These are phyloP conservation scores for Diaprepes abbreviatus DNA, from an alignment of 2,888 invertebrate genomes.

Conservation along the genomic window DNA sequence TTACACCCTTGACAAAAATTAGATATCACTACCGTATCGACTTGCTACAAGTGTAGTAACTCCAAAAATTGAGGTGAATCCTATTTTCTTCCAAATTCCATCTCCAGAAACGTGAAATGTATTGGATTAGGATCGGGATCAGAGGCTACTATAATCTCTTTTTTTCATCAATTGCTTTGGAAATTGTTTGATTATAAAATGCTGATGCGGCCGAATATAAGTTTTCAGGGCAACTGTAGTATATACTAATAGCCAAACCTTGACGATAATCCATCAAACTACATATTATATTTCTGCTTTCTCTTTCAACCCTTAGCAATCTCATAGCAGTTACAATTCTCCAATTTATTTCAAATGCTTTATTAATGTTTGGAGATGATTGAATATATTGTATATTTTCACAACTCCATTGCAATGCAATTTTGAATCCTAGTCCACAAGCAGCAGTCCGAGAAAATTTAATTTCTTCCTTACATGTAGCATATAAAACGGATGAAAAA, in stretches of 20 bases:
- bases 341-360: not conserved
- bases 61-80: not conserved
- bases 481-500: not conserved
- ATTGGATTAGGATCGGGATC: not conserved
- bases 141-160: not conserved
- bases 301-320: not conserved
- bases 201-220: constrained; percentile 34
- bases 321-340: not conserved
- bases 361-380: not conserved
- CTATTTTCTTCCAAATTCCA: too few relatives aligned
- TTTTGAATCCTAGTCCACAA: too few relatives aligned
- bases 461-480: not conserved
- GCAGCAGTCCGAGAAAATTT: not conserved
- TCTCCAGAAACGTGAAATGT: not conserved
- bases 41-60: not conserved
- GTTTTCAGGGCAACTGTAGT: constrained; percentile 36
- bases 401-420: too few relatives aligned
- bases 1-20: not conserved
- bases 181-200: constrained; percentile 37
- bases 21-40: not conserved
- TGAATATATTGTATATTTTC: too few relatives aligned
- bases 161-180: constrained; percentile 37
- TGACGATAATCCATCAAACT: constrained; percentile 21
- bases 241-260: constrained; percentile 16
- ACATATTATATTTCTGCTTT: constrained; percentile 19